A percentile compares a stretch with the other conserved stretches of the same genome.
Evolutionary conservation across 2,113 vertebrate genomes (phyloP).

Genomic region (Pardalotus punctatus): DNA sequence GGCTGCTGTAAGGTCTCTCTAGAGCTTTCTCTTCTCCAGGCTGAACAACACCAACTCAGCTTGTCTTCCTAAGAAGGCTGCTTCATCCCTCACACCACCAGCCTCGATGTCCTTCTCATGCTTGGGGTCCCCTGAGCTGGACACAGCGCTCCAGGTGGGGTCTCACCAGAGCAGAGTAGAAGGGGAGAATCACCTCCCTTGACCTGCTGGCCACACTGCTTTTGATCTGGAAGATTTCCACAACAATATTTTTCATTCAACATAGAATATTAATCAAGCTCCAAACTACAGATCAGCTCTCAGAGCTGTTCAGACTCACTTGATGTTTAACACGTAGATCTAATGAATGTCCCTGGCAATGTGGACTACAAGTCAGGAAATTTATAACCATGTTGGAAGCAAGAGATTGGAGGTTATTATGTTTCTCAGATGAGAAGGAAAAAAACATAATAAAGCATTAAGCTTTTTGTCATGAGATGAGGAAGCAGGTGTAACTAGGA

Average conservation of each 20-base stretch:
- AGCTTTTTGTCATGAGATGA: not conserved
- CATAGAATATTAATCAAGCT: constrained; percentile 6
- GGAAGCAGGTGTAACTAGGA: not conserved
- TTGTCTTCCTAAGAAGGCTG: not conserved
- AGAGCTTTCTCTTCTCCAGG: not conserved
- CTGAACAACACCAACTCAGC: not conserved
- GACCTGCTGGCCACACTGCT: not conserved
- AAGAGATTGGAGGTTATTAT: constrained; percentile 7
- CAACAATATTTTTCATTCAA: not conserved
- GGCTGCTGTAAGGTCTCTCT: not conserved
- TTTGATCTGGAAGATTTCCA: not conserved
- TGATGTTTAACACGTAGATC: constrained; percentile 12
- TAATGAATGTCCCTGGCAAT: constrained; percentile 19
- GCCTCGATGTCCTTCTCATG: too few species aligned
- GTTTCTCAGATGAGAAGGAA: constrained; percentile 17
- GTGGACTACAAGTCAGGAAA: not conserved
- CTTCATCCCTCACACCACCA: not conserved
- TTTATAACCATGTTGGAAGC: not conserved
- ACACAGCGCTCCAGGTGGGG: not conserved
- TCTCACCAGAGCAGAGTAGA: not conserved
- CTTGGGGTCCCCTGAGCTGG: not conserved
- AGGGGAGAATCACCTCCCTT: not conserved
- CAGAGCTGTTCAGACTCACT: not conserved
- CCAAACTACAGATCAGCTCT: not conserved
- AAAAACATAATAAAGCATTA: not conserved